Base-by-base conservation (phyloP, 1,140 invertebrate species). In the Drosophila arawakana region DNA sequence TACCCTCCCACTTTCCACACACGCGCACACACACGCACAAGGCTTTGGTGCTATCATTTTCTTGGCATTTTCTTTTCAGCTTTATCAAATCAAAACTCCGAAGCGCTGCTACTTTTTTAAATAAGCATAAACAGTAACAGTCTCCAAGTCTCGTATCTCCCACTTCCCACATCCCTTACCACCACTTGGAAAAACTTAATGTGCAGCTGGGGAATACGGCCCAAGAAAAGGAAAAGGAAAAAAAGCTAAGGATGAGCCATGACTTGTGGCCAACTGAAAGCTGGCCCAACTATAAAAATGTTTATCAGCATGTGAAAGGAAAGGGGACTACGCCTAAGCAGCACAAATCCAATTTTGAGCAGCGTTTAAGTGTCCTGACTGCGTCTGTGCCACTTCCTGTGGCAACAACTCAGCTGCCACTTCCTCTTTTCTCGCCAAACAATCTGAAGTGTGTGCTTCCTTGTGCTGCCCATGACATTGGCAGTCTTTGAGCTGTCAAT, bases 11-110 rank as follows among this genome's bases (percentile, higher is more conserved):
- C 50, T 18, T 18, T 15, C 9, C 13, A 9, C 60, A 13, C 46
- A n/a, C 9, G 30, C 39, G 8, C 15, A 46, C 13, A 18, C 46
- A 37, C 59, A 47, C 47, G 50, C 50, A 49, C 50, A 37, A n/a
- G 1, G 34, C 21, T 39, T 73, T 62, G 47, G 39, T 49, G 68
- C 70, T 86, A 74, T 86, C 76, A 62, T 58, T 76, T 78, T 69
- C 52, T 25, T 70, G 44, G 57, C 80, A 71, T 72, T 77, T 82
- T 79, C 73, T 49, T 49, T 57, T 74, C 66, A 62, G 77, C 77
- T 78, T 88, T 88, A 88, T 88, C 84, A 88, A 89, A 88, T 89
- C 84, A 88, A 88, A 88, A 89, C 84, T 89, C 74, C 35, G 77
- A 76, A 55, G 82, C 76, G 82, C 60, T 68, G 77, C 75, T 66